Evolutionary conservation across 2,888 invertebrate species (phyloP), one percentile per base, ranked within the genome.

Genomic region (Archips xylosteana): DNA sequence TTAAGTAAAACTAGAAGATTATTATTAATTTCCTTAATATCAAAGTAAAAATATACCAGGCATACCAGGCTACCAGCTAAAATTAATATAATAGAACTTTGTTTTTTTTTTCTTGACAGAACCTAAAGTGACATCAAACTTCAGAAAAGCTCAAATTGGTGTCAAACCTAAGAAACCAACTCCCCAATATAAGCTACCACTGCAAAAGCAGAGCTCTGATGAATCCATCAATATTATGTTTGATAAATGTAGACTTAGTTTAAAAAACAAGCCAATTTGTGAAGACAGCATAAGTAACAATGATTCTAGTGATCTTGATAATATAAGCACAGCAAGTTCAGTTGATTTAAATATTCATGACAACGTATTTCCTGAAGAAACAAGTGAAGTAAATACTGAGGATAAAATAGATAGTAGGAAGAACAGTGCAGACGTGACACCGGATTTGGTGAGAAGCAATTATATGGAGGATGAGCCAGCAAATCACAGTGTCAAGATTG

Each of bases 401-500:
- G 64, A 57, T 77, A 78, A 63, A 78, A 70, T 74, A 51, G 76
- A 77, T 36, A 79, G 78, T 62, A 81, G 84, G 73, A 85, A 81
- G 67, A 81, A 65, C 57, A 85, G 87, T 78, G 75, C 76, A 39
- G 85, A 82, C 70, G 78, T 82, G 6, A 77, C 86, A 0, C 89
- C 90, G 2, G 92, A 93, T 82, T 84, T 91, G 70, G 88, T 90
- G 4, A 87, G 87, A 78, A 86, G 87, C 65, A 89, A 90, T 76
- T 90, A 92, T 76, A 85, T 88, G 6, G 93, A 92, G 77, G 88
- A 90, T 84, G 92, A 91, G 15, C 45, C 88, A 54, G 87, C 80
- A 6, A 85, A 85, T 54, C 95, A 95, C 81, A 94, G 91, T 75
- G 90, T 93, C 0, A 95, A 96, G 76, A 83, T 96, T 15, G 96